Percentiles rank a stretch among this genome's conserved stretches.
Evolutionary conservation across 2,113 vertebrate species (phyloP).

Genomic region (Peucedramus taeniatus): DNA sequence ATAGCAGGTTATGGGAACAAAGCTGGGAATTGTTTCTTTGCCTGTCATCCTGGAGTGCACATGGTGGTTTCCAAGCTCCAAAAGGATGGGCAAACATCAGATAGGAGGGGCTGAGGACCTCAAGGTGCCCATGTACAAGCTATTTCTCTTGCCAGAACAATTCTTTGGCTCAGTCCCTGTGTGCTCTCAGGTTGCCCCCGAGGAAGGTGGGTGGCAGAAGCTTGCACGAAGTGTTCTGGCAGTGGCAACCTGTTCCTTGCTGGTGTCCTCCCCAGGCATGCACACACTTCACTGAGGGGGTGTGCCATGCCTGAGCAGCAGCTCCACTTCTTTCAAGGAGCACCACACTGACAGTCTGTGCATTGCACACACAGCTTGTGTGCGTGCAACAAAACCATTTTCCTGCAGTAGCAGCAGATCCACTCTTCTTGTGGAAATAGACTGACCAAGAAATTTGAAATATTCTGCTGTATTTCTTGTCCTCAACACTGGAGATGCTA

Average conservation of each 20-base stretch:
- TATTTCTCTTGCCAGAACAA: background rate
- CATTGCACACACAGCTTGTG: background rate
- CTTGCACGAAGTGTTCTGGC: background rate
- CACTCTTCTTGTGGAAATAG: background rate
- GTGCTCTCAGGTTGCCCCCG: background rate
- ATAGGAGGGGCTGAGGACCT: background rate
- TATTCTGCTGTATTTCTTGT: background rate
- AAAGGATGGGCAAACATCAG: background rate
- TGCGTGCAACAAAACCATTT: background rate
- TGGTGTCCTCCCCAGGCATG: fast-evolving
- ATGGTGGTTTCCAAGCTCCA: background rate
- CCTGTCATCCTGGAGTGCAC: background rate
- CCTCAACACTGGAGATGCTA: background rate
- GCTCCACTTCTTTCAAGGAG: background rate
- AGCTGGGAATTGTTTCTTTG: background rate
- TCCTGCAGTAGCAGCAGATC: background rate
- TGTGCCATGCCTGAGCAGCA: background rate
- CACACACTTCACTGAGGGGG: fast-evolving
- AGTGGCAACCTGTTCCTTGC: background rate
- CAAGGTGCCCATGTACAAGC: background rate
- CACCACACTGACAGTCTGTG: fast-evolving
- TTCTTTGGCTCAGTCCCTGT: background rate
- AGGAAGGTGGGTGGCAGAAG: background rate
- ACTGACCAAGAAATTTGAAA: background rate
- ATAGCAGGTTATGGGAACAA: background rate